phyloP scores from a whole-genome alignment of 2,113 vertebrate genomes.

The Neofelis nebulosa region DNA sequence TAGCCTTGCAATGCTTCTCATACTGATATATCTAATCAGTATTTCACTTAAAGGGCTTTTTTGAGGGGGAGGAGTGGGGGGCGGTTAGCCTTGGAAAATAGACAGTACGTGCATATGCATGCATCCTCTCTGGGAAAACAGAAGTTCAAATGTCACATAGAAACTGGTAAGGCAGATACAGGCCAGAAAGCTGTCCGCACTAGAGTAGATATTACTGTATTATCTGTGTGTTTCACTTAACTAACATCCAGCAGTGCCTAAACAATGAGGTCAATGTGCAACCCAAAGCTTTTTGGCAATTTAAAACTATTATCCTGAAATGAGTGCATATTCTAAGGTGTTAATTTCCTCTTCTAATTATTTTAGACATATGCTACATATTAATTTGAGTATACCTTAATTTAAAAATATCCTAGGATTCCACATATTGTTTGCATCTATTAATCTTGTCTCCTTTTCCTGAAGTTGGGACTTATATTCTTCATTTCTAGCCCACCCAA shows the following conservation, averaged over 20 bases:
- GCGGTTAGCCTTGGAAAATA: not conserved
- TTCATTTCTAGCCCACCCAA: not conserved
- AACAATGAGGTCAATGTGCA: not conserved
- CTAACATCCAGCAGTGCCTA: not conserved
- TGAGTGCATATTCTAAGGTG: not conserved
- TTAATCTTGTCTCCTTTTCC: not conserved
- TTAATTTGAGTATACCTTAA: conserved; percentile 13
- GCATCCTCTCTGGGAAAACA: not conserved
- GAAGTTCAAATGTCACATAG: not conserved
- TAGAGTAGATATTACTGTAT: not conserved
- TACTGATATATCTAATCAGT: not conserved
- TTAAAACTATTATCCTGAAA: conserved; percentile 42
- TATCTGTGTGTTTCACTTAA: not conserved
- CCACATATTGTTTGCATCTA: not conserved
- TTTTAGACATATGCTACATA: not conserved
- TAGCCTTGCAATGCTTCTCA: not conserved
- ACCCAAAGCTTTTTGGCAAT: not conserved
- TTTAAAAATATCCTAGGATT: conserved; percentile 34
- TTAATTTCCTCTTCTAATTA: not conserved
- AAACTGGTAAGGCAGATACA: not conserved
- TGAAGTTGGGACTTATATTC: not conserved
- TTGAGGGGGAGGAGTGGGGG: too few species aligned
- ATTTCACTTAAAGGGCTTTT: not conserved
- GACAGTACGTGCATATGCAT: accelerated
- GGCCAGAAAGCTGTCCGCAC: not conserved